Evolutionary conservation across 2,888 invertebrate genomes (phyloP), one percentile per base, ranked within the genome.

Genomic region (Panopea generosa): DNA sequence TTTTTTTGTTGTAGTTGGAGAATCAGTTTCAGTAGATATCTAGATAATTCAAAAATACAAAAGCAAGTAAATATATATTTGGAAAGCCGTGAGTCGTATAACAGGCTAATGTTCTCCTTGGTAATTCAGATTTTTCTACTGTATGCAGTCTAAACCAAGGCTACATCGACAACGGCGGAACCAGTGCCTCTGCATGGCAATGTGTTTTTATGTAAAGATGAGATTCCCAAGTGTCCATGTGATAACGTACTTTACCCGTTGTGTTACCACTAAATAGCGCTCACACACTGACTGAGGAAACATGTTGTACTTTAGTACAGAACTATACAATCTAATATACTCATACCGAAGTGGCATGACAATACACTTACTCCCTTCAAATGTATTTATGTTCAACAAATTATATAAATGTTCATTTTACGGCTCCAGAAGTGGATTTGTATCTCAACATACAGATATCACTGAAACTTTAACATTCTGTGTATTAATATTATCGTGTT

Each of bases 401-500:
- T 9, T 20, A 24, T 52, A 22, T 16, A 52, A 22, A 11, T 52
- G 20, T 14, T 52, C 52, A 3, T 52, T 52, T 52, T 52, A 52
- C 22, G 52, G 24, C 52, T 16, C 52, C 14, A 52, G 52, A 52
- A 52, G 52, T 52, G 52, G 52, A 52, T 22, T 52, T 26, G 16
- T 52, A 16, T 52, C 52, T 52, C 52, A 52, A 52, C 7, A 22
- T 6, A 14, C 52, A 24, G 20, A 52, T 26, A 22, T 14, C 26
- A 20, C 26, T 22, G 52, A 52, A 26, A 52, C 24, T 18, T 52
- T 52, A 52, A 52, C 52, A 14, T 52, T 52, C 22, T 52, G 26
- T 52, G 52, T 52, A 24, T 52, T 14, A 52, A 43, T 9, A 52
- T 52, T 27, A 18, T 57, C 27, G 67, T 50, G 40, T 62, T 74